Evolutionary conservation across 2,888 invertebrate genomes (phyloP), one percentile per base, ranked within the genome.

Genomic region (Euspilapteryx auroguttella): DNA sequence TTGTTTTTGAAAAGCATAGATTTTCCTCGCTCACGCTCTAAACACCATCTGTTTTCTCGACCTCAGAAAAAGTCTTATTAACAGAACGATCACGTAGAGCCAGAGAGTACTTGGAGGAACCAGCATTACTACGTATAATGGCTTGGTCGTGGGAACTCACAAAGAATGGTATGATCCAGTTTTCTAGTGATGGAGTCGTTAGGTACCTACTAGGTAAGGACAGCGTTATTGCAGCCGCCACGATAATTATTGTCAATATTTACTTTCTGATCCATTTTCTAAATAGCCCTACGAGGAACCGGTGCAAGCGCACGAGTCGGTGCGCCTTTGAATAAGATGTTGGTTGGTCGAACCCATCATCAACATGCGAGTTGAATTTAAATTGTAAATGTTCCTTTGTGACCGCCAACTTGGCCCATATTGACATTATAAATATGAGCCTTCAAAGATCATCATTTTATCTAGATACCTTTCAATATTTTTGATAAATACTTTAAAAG

Each of bases 171-270:
- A 51, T 57, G 64, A 65, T 63, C 66, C 59, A 69, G 65, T 71
- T 73, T 69, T 63, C 65, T 59, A 58, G 23, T 25, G 24, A 27
- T 10, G 27, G 23, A 21, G 17, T 17, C 5, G 13, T 12, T 27
- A 21, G 45, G 58, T 58, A 59, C 57, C 55, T 27, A n/a, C 21
- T 27, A 21, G 12, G 27, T 27, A 27, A 49, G 46, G 51, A 45
- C 44, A 55, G 52, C 51, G 51, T 58, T 57, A 71, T 68, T 62
- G 64, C 61, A 65, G 68, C 56, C 62, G 55, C 35, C 41, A 45
- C 47, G 63, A 69, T 66, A 65, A 61, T 62, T 50, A 57, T 44
- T 52, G 61, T 68, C 61, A 65, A 69, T 68, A 65, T 66, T 68
- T 55, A 51, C 47, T 46, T 42, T 54, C 44, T 46, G 45, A 42